A percentile compares a stretch with the other conserved stretches of the same genome.
Conservation (phyloP, 1,140 invertebrate species). For the Rhopalosiphum maidis region DNA sequence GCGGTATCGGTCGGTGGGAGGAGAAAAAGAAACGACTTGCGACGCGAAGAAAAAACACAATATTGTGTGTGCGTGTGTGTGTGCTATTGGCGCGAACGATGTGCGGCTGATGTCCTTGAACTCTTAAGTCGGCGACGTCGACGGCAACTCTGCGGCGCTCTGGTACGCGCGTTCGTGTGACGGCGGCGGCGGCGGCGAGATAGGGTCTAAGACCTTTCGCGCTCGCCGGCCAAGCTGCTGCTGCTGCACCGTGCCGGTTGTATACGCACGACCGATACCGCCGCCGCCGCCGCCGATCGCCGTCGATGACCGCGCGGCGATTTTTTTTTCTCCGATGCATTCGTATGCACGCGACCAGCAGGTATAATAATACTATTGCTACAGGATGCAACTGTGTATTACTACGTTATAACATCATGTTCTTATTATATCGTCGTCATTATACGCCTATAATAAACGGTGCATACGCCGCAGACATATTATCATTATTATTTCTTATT, state of each 20-base stretch:
- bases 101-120: conserved; percentile 41
- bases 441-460: no score
- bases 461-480: no score
- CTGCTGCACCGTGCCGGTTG: background rate
- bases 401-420: background rate
- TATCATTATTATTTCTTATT: no score
- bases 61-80: background rate
- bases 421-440: background rate
- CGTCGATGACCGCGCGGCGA: conserved; percentile 42
- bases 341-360: background rate
- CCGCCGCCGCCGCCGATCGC: background rate
- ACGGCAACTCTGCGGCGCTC: background rate
- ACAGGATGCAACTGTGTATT: background rate
- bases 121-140: conserved; percentile 20
- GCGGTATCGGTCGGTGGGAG: background rate
- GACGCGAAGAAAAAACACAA: background rate
- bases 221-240: background rate
- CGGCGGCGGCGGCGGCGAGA: background rate
- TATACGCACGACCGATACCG: background rate
- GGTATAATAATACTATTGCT: background rate
- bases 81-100: conserved; percentile 37
- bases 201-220: conserved; percentile 40
- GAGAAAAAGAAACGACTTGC: background rate
- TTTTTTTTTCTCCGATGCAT: conserved; percentile 18
- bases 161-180: background rate